Conservation (phyloP, 1,140 invertebrate genomes). For the Sarcophaga bullata region DNA sequence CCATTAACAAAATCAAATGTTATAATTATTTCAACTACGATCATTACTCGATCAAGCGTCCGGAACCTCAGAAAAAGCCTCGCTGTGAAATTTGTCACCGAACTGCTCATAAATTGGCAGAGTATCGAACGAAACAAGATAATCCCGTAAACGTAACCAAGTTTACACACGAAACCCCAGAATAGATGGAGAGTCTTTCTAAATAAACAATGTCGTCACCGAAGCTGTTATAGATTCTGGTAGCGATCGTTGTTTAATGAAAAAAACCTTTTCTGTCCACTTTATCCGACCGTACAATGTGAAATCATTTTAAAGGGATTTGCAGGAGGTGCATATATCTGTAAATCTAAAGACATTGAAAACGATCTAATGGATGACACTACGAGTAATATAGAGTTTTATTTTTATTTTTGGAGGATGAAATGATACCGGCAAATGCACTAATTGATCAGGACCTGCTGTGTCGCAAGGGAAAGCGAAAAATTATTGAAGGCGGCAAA, state of each 20-base stretch:
- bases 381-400: neutral
- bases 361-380: neutral
- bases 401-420: neutral
- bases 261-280: no score
- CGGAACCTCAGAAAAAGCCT: neutral
- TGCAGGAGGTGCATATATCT: neutral
- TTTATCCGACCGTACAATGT: no score
- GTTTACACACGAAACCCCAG: no score
- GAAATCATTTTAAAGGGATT: no score
- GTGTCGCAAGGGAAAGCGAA: neutral
- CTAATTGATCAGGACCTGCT: neutral
- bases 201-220: no score
- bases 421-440: neutral
- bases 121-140: no score
- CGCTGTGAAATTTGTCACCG: no score
- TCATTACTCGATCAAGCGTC: constrained; percentile 23
- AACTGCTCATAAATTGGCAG: no score
- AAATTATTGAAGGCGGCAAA: neutral
- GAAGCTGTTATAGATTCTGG: no score
- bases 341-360: neutral
- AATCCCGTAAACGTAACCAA: no score
- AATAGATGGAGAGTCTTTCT: no score
- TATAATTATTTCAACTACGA: neutral
- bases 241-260: no score
- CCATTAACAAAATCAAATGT: constrained; percentile 7